phyloP scores from a whole-genome alignment of 1,140 invertebrate species.

The Triops cancriformis region DNA sequence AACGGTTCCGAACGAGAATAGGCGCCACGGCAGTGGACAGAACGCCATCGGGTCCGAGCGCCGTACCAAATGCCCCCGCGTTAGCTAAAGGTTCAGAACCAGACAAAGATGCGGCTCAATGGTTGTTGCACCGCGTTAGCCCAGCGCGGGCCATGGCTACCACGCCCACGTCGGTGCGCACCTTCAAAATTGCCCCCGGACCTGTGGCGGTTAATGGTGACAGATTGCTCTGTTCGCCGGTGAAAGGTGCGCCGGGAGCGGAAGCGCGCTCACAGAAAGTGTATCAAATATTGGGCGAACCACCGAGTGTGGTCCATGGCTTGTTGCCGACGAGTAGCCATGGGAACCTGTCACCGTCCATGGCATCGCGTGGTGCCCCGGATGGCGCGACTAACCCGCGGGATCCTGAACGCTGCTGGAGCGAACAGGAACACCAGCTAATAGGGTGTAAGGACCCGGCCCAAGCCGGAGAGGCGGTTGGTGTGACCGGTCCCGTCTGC shows the following conservation, averaged over 20 bases:
- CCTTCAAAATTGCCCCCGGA: background rate
- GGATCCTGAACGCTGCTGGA: constrained; percentile 16
- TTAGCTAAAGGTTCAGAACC: background rate
- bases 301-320: constrained; percentile 26
- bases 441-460: background rate
- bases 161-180: background rate
- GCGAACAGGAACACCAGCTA: background rate
- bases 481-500: background rate
- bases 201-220: background rate
- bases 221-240: background rate
- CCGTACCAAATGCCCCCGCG: background rate
- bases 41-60: background rate
- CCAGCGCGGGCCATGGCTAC: background rate
- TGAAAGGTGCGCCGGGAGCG: background rate
- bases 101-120: background rate
- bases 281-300: constrained; percentile 25
- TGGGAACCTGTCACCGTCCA: background rate
- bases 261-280: constrained; percentile 15
- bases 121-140: background rate
- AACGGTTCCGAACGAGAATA: background rate
- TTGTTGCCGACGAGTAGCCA: constrained; percentile 1
- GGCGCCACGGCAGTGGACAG: background rate
- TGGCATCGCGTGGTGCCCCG: constrained; percentile 22
- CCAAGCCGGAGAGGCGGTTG: background rate
- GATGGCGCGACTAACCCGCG: constrained; percentile 27